Evolutionary conservation across 2,113 vertebrate species (phyloP).

Genomic region (Perccottus glenii): DNA sequence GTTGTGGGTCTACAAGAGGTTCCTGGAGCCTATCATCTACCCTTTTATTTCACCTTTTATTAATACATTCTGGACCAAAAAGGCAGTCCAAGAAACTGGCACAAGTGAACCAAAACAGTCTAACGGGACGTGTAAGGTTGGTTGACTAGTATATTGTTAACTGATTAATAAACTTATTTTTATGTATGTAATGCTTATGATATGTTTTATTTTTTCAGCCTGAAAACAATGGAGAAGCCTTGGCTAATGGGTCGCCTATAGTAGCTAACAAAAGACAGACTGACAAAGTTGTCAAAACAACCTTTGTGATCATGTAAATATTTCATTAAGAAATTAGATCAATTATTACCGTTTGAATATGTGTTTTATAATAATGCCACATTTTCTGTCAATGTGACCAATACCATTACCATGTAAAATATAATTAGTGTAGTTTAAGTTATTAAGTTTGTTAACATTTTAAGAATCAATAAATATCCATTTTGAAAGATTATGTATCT

Average conservation of each 20-base stretch:
- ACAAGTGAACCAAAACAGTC: constrained; percentile 33
- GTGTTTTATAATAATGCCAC: constrained; percentile 11
- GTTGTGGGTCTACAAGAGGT: constrained; percentile 97
- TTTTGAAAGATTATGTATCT: too few species aligned
- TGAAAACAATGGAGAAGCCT: constrained; percentile 66
- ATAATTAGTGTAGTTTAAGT: too few species aligned
- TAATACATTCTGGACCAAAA: constrained; percentile 84
- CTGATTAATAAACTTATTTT: too few species aligned
- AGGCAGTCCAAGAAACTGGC: constrained; percentile 69
- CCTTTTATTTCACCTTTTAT: constrained; percentile 88
- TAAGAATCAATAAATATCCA: too few species aligned
- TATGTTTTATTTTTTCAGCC: constrained; percentile 56
- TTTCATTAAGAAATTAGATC: constrained; percentile 24
- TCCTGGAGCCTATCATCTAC: constrained; percentile 91
- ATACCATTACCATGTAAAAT: background rate
- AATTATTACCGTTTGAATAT: constrained; percentile 26
- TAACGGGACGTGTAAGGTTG: constrained; percentile 77
- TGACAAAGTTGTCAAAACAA: constrained; percentile 50
- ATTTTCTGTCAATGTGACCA: background rate
- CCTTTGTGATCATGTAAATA: constrained; percentile 56
- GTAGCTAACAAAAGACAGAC: constrained; percentile 83
- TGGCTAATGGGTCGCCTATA: constrained; percentile 65
- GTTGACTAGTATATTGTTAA: background rate
- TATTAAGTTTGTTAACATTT: too few species aligned
- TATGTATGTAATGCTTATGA: background rate